Evolutionary conservation across 2,888 invertebrate species (phyloP).

Genomic region (Hypselothyrea guttata): DNA sequence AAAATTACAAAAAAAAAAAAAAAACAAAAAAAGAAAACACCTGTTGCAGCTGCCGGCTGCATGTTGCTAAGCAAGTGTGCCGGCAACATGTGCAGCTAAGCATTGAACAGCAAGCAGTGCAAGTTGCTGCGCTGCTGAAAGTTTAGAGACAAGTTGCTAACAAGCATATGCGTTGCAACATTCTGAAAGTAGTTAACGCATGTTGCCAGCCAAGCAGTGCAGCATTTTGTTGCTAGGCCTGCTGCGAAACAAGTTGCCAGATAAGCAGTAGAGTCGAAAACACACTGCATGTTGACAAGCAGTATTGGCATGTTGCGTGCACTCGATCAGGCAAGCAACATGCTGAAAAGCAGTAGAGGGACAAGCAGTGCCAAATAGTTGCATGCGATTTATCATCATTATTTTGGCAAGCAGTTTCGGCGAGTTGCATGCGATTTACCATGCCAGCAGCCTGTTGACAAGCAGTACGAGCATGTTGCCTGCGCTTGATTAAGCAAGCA

Average conservation of each 20-base stretch:
- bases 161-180: too few relatives aligned
- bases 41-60: conserved; percentile 21
- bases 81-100: conserved; percentile 19
- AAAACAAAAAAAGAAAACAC: conserved; percentile 28
- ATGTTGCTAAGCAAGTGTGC: conserved; percentile 11
- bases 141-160: conserved; percentile 26
- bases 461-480: too few relatives aligned
- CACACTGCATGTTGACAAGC: background rate
- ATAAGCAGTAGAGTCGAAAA: too few relatives aligned
- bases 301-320: background rate
- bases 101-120: conserved; percentile 46
- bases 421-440: too few relatives aligned
- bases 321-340: too few relatives aligned
- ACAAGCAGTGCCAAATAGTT: too few relatives aligned
- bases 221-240: background rate
- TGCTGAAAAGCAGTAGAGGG: background rate
- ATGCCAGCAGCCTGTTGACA: too few relatives aligned
- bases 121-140: background rate
- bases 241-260: too few relatives aligned
- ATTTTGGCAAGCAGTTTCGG: too few relatives aligned
- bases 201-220: background rate
- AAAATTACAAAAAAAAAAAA: conserved; percentile 26
- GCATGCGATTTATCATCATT: too few relatives aligned
- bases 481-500: too few relatives aligned
- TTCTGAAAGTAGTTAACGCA: conserved; percentile 2